Conservation (phyloP, 1,140 invertebrate genomes). For the Bursaphelenchus mucronatus region DNA sequence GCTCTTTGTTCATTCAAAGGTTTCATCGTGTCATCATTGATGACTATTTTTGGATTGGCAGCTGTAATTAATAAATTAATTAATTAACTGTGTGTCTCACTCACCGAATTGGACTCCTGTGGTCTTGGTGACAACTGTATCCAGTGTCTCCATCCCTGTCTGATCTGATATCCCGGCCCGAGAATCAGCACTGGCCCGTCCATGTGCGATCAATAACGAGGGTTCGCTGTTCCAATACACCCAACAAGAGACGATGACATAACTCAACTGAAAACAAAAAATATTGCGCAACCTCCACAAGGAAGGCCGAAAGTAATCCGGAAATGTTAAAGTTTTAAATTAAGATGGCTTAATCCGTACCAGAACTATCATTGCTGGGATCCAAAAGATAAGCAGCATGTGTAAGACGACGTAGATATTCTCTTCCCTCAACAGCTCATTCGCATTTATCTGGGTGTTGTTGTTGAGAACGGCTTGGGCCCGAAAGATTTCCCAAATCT, state of each 20-base stretch:
- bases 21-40: constrained; percentile 41
- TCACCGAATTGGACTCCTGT: constrained; percentile 36
- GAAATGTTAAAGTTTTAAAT: constrained; percentile 28
- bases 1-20: constrained; percentile 34
- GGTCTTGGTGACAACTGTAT: constrained; percentile 35
- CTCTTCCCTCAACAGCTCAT: constrained; percentile 38
- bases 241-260: constrained; percentile 56
- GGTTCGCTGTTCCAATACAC: constrained; percentile 56
- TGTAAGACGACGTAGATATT: constrained; percentile 53
- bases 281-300: not conserved
- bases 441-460: constrained; percentile 15
- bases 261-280: constrained; percentile 49
- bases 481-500: constrained; percentile 57
- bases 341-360: constrained; percentile 22
- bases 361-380: constrained; percentile 51
- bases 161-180: constrained; percentile 43
- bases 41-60: constrained; percentile 47
- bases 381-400: constrained; percentile 56
- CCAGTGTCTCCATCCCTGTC: constrained; percentile 45
- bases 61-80: constrained; percentile 19
- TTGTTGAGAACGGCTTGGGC: constrained; percentile 41
- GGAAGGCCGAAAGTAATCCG: not conserved
- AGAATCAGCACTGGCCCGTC: constrained; percentile 17
- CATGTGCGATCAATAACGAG: constrained; percentile 23
- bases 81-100: not conserved